phyloP scores from a whole-genome alignment of 1,140 invertebrate species.

The Helicoverpa zea region DNA sequence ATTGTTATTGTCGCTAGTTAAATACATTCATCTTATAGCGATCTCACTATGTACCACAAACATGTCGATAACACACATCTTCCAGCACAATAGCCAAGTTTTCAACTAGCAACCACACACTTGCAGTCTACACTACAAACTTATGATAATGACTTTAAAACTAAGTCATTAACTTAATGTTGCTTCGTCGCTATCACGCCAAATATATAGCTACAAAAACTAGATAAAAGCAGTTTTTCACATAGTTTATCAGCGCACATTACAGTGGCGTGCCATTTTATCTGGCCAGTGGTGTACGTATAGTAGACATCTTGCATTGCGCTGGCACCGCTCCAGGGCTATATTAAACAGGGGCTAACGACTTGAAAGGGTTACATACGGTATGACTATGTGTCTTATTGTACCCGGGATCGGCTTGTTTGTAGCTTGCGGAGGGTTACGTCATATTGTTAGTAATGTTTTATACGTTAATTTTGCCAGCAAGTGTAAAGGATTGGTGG shows the following conservation, averaged over 20 bases:
- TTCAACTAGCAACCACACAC: no score
- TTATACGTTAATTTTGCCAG: no score
- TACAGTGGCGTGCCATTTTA: constrained; percentile 21
- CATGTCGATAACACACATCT: no score
- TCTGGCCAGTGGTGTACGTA: not conserved
- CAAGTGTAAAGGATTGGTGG: no score
- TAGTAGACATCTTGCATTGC: constrained; percentile 5
- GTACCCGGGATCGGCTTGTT: not conserved
- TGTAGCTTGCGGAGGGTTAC: not conserved
- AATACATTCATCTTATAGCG: no score
- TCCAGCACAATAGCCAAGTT: no score
- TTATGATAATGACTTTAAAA: no score
- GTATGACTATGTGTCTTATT: not conserved
- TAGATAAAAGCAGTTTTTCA: not conserved
- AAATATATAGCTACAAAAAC: not conserved
- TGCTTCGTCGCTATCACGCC: no score
- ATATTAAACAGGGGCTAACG: constrained; percentile 35
- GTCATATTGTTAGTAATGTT: not conserved
- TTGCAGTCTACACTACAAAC: no score
- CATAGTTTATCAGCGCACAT: constrained; percentile 10
- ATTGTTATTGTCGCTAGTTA: no score
- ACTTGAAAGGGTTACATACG: constrained; percentile 34
- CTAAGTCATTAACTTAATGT: no score
- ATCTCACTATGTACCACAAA: no score
- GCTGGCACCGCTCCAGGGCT: constrained; percentile 2